phyloP scores from a whole-genome alignment of 2,113 vertebrate species.

The Macaca nemestrina region DNA sequence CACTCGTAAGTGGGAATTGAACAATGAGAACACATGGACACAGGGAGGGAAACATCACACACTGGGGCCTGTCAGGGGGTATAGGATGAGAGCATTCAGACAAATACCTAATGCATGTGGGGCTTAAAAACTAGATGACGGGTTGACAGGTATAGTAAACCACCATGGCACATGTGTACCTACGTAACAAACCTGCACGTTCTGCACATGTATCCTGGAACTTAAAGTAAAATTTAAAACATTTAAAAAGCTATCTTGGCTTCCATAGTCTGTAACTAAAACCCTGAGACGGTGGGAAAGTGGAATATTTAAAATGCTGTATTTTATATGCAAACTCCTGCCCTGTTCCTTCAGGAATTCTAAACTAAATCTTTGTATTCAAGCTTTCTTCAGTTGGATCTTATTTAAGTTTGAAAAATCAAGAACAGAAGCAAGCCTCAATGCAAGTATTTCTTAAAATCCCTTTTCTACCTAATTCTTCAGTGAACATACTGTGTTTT shows the following conservation, averaged over 20 bases:
- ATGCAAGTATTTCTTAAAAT: not conserved
- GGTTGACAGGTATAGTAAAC: too few species aligned
- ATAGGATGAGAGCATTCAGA: too few species aligned
- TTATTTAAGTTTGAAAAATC: not conserved
- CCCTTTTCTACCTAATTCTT: not conserved
- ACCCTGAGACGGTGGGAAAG: not conserved
- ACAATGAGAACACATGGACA: too few species aligned
- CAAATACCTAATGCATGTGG: too few species aligned
- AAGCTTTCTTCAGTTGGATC: not conserved
- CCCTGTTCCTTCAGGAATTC: not conserved
- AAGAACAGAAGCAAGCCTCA: not conserved
- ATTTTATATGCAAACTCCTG: not conserved
- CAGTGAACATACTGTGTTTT: not conserved
- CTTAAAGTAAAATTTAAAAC: too few species aligned
- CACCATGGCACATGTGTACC: too few species aligned
- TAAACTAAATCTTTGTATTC: not conserved
- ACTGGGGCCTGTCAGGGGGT: too few species aligned
- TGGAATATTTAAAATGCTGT: not conserved
- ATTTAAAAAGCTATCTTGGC: not conserved
- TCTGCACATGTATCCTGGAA: too few species aligned
- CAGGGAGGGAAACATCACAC: too few species aligned
- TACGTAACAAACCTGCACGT: too few species aligned
- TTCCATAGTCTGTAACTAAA: not conserved
- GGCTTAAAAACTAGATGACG: too few species aligned
- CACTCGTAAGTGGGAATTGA: too few species aligned